Evolutionary conservation across 2,113 vertebrate species (phyloP).

Genomic region (Otolemur garnettii): DNA sequence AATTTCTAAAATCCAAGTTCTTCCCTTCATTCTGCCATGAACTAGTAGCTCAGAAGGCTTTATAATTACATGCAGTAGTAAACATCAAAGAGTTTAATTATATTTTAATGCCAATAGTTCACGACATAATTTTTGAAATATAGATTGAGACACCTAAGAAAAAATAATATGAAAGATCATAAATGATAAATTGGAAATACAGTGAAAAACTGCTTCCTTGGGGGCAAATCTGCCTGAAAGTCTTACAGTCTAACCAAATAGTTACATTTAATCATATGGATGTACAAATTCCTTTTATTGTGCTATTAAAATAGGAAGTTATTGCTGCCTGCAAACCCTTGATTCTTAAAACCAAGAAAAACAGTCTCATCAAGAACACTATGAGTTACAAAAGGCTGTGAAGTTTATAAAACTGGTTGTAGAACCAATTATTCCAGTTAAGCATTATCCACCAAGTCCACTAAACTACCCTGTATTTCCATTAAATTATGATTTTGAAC

Average conservation of each 20-base stretch:
- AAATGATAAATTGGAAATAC: not conserved
- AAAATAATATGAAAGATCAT: not conserved
- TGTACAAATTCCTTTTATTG: not conserved
- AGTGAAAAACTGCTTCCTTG: not conserved
- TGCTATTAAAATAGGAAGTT: not conserved
- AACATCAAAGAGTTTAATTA: not conserved
- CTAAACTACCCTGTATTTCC: not conserved
- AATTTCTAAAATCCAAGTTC: not conserved
- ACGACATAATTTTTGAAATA: not conserved
- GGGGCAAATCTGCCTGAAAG: not conserved
- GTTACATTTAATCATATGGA: not conserved
- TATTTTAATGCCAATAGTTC: conserved; percentile 16
- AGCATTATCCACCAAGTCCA: not conserved
- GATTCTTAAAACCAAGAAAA: not conserved
- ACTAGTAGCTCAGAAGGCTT: not conserved
- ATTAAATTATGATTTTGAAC: not conserved
- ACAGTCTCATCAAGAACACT: not conserved
- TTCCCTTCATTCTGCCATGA: not conserved
- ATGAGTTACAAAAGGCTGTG: not conserved
- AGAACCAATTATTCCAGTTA: not conserved
- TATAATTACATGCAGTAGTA: not conserved
- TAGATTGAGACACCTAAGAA: not conserved
- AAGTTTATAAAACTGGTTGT: not conserved
- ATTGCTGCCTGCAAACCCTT: not conserved
- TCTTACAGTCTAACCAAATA: not conserved